Conservation (phyloP, 2,113 vertebrate genomes). For the Hippoglossus stenolepis region DNA sequence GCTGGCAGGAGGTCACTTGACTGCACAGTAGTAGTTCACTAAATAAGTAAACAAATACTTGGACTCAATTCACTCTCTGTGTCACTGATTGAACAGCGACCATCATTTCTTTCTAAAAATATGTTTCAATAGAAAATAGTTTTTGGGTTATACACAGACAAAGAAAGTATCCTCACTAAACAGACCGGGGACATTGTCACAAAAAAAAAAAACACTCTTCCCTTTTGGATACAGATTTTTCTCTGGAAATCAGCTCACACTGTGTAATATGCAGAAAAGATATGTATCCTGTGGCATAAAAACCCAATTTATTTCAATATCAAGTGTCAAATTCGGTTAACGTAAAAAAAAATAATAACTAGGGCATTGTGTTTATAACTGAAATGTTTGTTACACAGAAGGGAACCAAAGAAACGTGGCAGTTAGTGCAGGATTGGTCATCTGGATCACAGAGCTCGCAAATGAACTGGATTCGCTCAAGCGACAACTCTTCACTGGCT, state of each 20-base stretch:
- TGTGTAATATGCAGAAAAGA: not conserved
- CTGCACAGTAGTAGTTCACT: too few relatives aligned
- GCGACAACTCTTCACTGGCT: slow-evolving; percentile 24
- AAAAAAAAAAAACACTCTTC: not conserved
- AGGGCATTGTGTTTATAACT: not conserved
- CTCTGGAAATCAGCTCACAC: not conserved
- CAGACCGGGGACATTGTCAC: too few relatives aligned
- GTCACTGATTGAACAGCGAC: too few relatives aligned
- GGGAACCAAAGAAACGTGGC: not conserved
- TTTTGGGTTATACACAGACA: too few relatives aligned
- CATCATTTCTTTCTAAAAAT: too few relatives aligned
- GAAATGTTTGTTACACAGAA: not conserved
- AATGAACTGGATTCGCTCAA: slow-evolving; percentile 44
- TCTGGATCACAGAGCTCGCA: slow-evolving; percentile 27
- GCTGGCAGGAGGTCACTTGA: too few relatives aligned
- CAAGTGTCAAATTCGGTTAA: slow-evolving; percentile 1
- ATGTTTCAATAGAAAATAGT: too few relatives aligned
- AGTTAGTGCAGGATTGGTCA: slow-evolving; percentile 11
- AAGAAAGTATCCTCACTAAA: too few relatives aligned
- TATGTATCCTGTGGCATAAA: not conserved
- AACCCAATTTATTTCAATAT: not conserved
- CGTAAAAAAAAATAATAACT: slow-evolving; percentile 4
- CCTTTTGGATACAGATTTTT: not conserved
- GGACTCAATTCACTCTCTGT: too few relatives aligned
- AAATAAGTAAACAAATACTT: too few relatives aligned